Percentiles rank a stretch among this genome's conserved stretches.
Evolutionary conservation across 2,113 vertebrate genomes (phyloP).

Genomic region (Bubo blakistoni): DNA sequence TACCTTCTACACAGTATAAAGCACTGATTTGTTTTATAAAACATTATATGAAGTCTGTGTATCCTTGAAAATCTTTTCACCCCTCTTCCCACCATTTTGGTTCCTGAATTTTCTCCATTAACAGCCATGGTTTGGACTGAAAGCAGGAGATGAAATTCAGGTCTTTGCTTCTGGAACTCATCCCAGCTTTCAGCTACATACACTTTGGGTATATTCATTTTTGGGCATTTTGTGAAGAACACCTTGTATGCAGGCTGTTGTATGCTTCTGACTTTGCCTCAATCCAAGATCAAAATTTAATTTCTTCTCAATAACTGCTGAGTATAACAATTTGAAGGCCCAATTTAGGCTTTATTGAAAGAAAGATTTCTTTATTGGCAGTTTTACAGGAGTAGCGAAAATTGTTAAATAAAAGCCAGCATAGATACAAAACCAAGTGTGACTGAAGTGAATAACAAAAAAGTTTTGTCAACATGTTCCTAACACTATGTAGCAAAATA

Average conservation of each 20-base stretch:
- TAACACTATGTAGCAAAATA: background rate
- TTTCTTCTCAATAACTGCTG: conserved; percentile 40
- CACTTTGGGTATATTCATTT: background rate
- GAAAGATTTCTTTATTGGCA: conserved; percentile 41
- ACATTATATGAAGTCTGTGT: background rate
- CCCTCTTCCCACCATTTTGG: background rate
- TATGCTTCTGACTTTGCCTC: background rate
- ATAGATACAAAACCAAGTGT: background rate
- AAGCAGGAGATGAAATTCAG: background rate
- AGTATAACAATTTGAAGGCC: conserved; percentile 26
- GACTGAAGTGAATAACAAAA: background rate
- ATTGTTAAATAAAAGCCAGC: background rate
- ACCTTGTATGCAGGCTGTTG: background rate
- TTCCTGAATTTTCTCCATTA: background rate
- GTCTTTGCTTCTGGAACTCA: conserved; percentile 9
- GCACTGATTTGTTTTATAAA: background rate
- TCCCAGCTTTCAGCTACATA: background rate
- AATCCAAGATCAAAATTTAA: conserved; percentile 26
- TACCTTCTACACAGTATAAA: background rate
- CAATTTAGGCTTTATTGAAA: conserved; percentile 30
- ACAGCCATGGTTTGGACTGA: background rate
- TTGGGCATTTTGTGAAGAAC: background rate
- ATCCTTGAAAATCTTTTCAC: background rate
- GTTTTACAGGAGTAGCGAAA: background rate
- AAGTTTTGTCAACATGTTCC: background rate